phyloP scores from a whole-genome alignment of 35 echinoderm and acorn worm species.

The Heliocidaris erythrogramma region DNA sequence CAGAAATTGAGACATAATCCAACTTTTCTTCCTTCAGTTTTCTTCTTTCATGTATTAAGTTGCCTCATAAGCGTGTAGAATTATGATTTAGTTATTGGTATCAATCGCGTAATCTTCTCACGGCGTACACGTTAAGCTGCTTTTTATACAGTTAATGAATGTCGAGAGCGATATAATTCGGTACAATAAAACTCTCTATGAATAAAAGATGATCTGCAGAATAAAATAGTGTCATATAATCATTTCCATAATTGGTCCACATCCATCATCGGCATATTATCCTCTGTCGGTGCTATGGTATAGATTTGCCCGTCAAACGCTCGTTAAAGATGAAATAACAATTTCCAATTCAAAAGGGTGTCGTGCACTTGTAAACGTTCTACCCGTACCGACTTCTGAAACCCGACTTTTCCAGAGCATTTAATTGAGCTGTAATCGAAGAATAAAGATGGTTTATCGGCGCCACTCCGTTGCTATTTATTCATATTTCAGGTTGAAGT shows the following conservation, averaged over 20 bases:
- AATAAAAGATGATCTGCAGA: not conserved
- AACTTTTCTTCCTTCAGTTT: not conserved
- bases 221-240: not conserved
- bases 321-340: not conserved
- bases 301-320: not conserved
- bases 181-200: not conserved
- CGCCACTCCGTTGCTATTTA: not conserved
- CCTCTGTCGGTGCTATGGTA: no score
- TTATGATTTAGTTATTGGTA: not conserved
- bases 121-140: not conserved
- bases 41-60: not conserved
- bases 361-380: not conserved
- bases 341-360: not conserved
- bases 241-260: not conserved
- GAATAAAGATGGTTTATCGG: not conserved
- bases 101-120: not conserved
- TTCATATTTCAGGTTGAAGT: not conserved
- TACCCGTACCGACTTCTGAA: not conserved
- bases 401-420: not conserved
- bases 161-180: not conserved
- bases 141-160: not conserved
- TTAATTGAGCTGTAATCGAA: not conserved
- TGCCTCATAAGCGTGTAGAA: not conserved
- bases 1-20: conserved; percentile 7
- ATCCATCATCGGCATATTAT: not conserved